Evolutionary conservation across 2,888 invertebrate genomes (phyloP), one percentile per base, ranked within the genome.

Genomic region (Melanophora roralis): DNA sequence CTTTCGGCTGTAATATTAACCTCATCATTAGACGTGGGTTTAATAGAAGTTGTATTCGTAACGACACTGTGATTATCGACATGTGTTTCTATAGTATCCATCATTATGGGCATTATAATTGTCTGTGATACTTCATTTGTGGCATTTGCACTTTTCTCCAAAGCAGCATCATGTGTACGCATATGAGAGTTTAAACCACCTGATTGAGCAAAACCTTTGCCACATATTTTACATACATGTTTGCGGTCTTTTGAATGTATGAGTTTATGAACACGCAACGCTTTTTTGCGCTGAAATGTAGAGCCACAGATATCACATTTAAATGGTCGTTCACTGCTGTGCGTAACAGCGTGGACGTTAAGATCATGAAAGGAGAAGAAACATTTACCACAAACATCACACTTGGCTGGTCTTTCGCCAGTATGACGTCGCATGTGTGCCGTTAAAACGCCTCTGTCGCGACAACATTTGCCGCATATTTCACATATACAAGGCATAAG

Each of bases 281-380:
- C 88, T 47, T 89, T 89, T 59, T 88, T 89, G 0, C 89, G 83
- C 68, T 89, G 88, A 69, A 89, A 89, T 43, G 88, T 88, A 0
- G 89, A 85, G 16, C 86, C 86, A 51, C 88, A 84, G 7, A 83
- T 72, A 47, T 83, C 83, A 49, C 84, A 84, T 51, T 77, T 78
- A 59, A 84, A 89, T 2, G 88, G 88, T 0, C 88, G 83, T 53
- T 86, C 84, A 51, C 74, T 86, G 11, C 87, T 86, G 43, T 89
- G 88, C 16, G 89, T 86, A 0, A 89, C 83, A 27, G 89, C 87
- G 38, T 89, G 88, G 0, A 89, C 89, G 40, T 88, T 89, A 19
- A 89, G 84, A 75, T 88, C 87, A 16, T 88, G 87, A 38, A 86
- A 86, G 16, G 87, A 87, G 43, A 86, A 88, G 78, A 88, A 88